phyloP scores from a whole-genome alignment of 2,113 vertebrate species.

The Ophiodon elongatus region DNA sequence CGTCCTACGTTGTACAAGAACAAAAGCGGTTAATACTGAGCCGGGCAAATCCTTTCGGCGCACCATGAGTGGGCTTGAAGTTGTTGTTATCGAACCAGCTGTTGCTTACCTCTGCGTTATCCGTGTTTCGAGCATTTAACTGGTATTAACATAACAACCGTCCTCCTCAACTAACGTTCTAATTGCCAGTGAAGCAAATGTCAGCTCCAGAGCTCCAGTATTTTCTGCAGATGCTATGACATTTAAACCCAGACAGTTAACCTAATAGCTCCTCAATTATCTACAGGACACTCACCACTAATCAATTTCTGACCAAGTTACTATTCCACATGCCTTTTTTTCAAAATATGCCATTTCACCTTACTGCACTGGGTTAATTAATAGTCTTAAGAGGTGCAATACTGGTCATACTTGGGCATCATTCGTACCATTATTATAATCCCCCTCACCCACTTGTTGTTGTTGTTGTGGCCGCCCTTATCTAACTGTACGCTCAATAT shows the following conservation, averaged over 20 bases:
- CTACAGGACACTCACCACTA: conserved; percentile 13
- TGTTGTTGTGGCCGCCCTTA: conserved; percentile 15
- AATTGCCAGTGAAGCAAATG: conserved; percentile 72
- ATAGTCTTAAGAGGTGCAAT: not conserved
- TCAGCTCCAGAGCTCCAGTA: conserved; percentile 53
- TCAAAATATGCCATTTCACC: conserved; percentile 10
- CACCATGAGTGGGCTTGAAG: not conserved
- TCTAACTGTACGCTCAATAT: conserved; percentile 18
- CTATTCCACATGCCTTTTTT: conserved; percentile 23
- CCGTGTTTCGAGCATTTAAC: conserved; percentile 8
- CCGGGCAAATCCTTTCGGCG: not conserved
- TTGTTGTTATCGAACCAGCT: not conserved
- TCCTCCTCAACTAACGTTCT: conserved; percentile 21
- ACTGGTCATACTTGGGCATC: not conserved
- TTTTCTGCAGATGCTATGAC: conserved; percentile 71
- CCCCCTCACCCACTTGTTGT: not conserved
- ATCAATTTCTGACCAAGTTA: conserved; percentile 20
- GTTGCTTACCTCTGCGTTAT: not conserved
- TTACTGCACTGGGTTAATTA: not conserved
- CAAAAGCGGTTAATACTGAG: conserved; percentile 25
- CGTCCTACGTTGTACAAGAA: not conserved
- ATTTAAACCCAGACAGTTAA: conserved; percentile 66
- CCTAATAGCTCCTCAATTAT: conserved; percentile 61
- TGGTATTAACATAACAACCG: conserved; percentile 10
- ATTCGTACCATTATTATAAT: not conserved